Evolutionary conservation across 2,888 invertebrate species (phyloP), one percentile per base, ranked within the genome.

Genomic region (Ariolimax columbianus): DNA sequence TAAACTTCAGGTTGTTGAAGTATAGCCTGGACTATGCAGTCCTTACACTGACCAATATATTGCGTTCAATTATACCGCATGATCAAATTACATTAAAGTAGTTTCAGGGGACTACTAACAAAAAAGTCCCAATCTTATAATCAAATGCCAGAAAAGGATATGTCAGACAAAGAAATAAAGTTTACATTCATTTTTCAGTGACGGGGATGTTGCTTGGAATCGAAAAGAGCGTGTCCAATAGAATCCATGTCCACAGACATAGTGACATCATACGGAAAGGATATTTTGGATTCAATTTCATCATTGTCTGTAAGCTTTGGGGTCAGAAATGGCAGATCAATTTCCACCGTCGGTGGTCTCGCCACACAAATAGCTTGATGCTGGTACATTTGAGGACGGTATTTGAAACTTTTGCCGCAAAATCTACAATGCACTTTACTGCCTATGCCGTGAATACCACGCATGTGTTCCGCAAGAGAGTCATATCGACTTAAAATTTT

Each of bases 361-460:
- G 11, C 40, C 3, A 51, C 26, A 63, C 82, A 78, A 30, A 77
- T 38, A 19, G 51, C n/a, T 36, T 78, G 82, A 51, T 82, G 82
- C 72, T 82, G 82, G 55, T 82, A 82, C 72, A 85, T 82, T 59
- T 82, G 81, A n/a, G 82, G 77, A n/a, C 77, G 83, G 73, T 87
- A 87, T 33, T 87, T 86, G 70, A 86, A 87, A 43, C 75, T 73
- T 68, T 82, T 86, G 33, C 86, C 86, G 79, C 86, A 86, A 47
- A 84, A 87, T 17, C 84, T 51, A 66, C 86, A 87, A 1, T 78
- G 78, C 14, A 87, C 86, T 66, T 84, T 77, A 36, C 79, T 78
- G 30, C 87, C 87, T 55, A 87, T 84, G 38, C 87, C 87, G 84
- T 87, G 86, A 70, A 84, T 86, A 40, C 87, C 86, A n/a, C 84